These are phyloP conservation scores for Triplophysa siluroides DNA, from an alignment of 2,113 vertebrate genomes.

Conservation along the genomic window DNA sequence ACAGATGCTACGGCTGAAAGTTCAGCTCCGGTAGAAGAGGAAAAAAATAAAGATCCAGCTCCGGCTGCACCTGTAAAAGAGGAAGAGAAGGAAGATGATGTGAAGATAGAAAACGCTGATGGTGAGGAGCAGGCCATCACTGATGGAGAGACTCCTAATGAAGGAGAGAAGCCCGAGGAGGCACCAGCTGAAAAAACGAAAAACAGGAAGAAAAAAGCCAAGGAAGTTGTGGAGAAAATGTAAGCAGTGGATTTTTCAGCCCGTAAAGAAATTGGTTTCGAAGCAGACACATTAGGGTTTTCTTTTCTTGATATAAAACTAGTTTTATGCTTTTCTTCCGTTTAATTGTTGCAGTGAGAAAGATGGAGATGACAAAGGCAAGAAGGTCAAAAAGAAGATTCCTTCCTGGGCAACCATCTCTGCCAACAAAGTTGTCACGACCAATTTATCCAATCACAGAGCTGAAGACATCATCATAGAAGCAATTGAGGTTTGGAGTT, in stretches of 20 bases:
- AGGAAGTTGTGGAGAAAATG: constrained; percentile 84
- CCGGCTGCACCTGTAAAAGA: constrained; percentile 57
- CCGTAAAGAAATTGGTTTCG: neutral
- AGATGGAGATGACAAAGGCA: constrained; percentile 86
- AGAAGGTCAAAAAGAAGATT: constrained; percentile 95
- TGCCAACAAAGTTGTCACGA: constrained; percentile 83
- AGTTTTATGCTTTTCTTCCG: neutral
- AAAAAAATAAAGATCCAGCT: constrained; percentile 78
- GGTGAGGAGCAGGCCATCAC: constrained; percentile 48
- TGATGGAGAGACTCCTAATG: constrained; percentile 67
- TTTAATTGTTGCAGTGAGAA: constrained; percentile 78
- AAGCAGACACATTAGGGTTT: neutral
- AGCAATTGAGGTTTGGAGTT: constrained; percentile 81
- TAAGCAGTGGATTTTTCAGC: constrained; percentile 67
- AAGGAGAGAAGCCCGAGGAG: constrained; percentile 76
- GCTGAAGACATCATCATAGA: constrained; percentile 93
- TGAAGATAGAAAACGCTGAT: constrained; percentile 69
- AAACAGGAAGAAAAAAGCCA: constrained; percentile 71
- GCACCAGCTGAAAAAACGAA: constrained; percentile 54
- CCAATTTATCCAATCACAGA: constrained; percentile 87
- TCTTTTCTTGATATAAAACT: constrained; percentile 5
- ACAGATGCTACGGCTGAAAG: constrained; percentile 85
- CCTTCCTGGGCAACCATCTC: constrained; percentile 93
- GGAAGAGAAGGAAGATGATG: constrained; percentile 72
- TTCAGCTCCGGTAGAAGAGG: constrained; percentile 82